Conservation (phyloP, 2,888 invertebrate genomes). For the Melanchra persicariae region DNA sequence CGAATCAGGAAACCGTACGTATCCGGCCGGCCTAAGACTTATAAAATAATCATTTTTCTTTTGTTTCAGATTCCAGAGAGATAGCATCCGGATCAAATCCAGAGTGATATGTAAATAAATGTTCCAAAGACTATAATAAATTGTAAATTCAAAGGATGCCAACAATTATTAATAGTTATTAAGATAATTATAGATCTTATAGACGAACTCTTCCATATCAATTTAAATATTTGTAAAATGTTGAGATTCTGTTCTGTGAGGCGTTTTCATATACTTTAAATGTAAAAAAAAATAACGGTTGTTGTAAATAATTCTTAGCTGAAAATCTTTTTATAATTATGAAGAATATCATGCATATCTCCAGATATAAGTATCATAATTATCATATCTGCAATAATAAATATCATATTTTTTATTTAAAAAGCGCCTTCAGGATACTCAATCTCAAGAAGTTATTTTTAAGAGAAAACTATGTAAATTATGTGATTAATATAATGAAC, state of each 20-base stretch:
- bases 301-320: slow-evolving; percentile 17
- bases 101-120: slow-evolving; percentile 69
- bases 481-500: slow-evolving; percentile 71
- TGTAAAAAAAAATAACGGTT: background rate
- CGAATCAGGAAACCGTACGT: too few species aligned
- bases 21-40: background rate
- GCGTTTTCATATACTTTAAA: slow-evolving; percentile 43
- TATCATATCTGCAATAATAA: slow-evolving; percentile 6
- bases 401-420: background rate
- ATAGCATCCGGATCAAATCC: slow-evolving; percentile 78
- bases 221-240: slow-evolving; percentile 64
- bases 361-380: slow-evolving; percentile 14
- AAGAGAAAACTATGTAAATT: slow-evolving; percentile 63
- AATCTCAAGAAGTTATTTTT: slow-evolving; percentile 52
- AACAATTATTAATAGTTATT: slow-evolving; percentile 68
- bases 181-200: slow-evolving; percentile 67
- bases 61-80: slow-evolving; percentile 85
- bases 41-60: background rate
- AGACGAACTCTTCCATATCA: slow-evolving; percentile 84
- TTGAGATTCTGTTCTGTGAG: slow-evolving; percentile 39
- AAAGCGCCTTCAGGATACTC: slow-evolving; percentile 49
- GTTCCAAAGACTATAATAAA: slow-evolving; percentile 70
- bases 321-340: background rate
- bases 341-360: slow-evolving; percentile 34
- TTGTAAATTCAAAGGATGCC: slow-evolving; percentile 82